Conservation (phyloP, 2,888 invertebrate genomes). For the Ornithoptera alexandrae region DNA sequence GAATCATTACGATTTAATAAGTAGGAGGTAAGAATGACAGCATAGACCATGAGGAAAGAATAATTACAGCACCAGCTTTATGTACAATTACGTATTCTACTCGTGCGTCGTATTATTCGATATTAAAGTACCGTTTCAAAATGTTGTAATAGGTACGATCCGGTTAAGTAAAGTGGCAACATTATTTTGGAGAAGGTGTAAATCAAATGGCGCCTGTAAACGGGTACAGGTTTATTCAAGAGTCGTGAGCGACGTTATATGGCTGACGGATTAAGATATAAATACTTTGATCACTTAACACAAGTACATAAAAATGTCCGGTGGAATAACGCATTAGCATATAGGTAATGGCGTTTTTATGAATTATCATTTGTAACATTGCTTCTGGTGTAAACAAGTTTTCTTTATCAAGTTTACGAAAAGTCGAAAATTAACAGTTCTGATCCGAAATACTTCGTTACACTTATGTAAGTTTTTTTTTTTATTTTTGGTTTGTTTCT, state of each 20-base stretch:
- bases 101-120: conserved; percentile 14
- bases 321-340: neutral
- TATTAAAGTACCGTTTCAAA: conserved; percentile 22
- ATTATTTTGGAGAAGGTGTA: conserved; percentile 57
- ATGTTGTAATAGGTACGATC: conserved; percentile 24
- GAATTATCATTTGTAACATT: neutral
- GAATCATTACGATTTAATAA: neutral
- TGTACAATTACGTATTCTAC: conserved; percentile 16
- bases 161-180: conserved; percentile 13
- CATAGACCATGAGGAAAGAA: neutral
- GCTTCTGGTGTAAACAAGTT: neutral
- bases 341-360: neutral
- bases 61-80: neutral
- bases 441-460: too few species aligned
- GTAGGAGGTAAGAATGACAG: neutral
- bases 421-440: too few species aligned
- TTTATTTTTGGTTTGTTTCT: too few species aligned
- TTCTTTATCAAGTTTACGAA: too few species aligned
- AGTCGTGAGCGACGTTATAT: conserved; percentile 13
- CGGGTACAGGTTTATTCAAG: conserved; percentile 23
- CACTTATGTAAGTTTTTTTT: too few species aligned
- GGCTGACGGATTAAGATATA: conserved; percentile 12
- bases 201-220: conserved; percentile 59
- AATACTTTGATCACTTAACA: neutral
- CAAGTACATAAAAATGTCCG: neutral